These are phyloP conservation scores for Fratercula arctica DNA, from an alignment of 2,797 vertebrate species.

Conservation along the genomic window DNA sequence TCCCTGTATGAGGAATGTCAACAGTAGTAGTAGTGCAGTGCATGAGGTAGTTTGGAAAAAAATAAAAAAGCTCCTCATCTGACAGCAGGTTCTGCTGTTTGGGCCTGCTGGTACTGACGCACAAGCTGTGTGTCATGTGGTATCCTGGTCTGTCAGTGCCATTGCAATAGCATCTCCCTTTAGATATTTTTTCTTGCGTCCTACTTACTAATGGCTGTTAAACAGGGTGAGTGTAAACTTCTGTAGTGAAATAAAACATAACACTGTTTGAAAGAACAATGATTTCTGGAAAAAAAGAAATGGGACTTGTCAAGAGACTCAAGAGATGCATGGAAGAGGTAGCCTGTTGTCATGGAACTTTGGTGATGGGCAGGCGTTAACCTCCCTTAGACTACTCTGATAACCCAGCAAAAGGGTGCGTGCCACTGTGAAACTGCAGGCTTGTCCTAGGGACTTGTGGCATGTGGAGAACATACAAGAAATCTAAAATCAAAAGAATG, in stretches of 20 bases:
- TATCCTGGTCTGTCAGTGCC: background rate
- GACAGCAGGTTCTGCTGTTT: background rate
- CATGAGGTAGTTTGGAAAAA: background rate
- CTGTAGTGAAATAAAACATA: background rate
- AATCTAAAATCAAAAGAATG: background rate
- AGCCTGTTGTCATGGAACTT: background rate
- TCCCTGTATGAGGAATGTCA: background rate
- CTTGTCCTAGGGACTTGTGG: background rate
- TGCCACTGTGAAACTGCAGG: background rate
- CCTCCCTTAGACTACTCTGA: background rate
- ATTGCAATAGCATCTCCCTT: background rate
- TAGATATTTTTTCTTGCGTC: background rate
- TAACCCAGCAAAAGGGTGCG: background rate
- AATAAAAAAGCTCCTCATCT: background rate
- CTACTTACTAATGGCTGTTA: background rate
- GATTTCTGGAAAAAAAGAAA: background rate
- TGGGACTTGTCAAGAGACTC: background rate
- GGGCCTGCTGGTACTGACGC: background rate
- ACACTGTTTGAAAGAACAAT: background rate
- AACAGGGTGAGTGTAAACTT: background rate
- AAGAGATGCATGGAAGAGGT: background rate
- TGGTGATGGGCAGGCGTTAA: background rate
- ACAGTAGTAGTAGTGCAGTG: background rate
- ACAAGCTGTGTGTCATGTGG: background rate
- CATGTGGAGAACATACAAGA: background rate